A percentile compares a stretch with the other conserved stretches of the same genome.
Evolutionary conservation across 2,888 invertebrate genomes (phyloP).

Genomic region (Liopterus haemorrhoidalis): DNA sequence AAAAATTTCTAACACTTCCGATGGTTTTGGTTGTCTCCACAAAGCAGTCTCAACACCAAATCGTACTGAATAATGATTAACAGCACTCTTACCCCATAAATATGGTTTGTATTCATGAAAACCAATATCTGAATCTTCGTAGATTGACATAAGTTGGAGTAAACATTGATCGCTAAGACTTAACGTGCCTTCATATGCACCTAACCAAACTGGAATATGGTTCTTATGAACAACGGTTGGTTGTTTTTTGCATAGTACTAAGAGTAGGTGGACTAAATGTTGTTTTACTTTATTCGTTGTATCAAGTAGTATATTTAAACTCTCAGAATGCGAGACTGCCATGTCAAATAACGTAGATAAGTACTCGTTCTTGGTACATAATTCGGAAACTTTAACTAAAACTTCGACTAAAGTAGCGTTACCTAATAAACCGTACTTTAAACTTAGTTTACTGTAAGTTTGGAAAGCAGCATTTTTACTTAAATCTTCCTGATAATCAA

Average conservation of each 20-base stretch:
- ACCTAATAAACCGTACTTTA: slow-evolving; percentile 57
- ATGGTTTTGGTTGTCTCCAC: slow-evolving; percentile 65
- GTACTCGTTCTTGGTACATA: slow-evolving; percentile 53
- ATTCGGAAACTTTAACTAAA: slow-evolving; percentile 51
- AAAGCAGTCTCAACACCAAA: slow-evolving; percentile 53
- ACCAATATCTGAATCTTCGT: slow-evolving; percentile 61
- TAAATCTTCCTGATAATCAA: slow-evolving; percentile 22
- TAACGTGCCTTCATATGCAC: slow-evolving; percentile 71
- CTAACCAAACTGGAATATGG: slow-evolving; percentile 70
- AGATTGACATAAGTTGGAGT: slow-evolving; percentile 59
- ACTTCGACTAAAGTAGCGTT: slow-evolving; percentile 41
- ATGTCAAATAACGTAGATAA: slow-evolving; percentile 61
- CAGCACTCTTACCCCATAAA: slow-evolving; percentile 77
- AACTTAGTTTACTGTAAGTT: slow-evolving; percentile 53
- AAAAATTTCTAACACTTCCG: slow-evolving; percentile 67
- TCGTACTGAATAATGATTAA: slow-evolving; percentile 67
- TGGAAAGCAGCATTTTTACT: slow-evolving; percentile 15
- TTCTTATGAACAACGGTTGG: slow-evolving; percentile 57
- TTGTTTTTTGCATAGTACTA: slow-evolving; percentile 57
- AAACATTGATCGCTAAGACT: slow-evolving; percentile 64
- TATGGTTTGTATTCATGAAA: slow-evolving; percentile 61
- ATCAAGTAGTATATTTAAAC: slow-evolving; percentile 60
- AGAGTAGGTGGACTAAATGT: slow-evolving; percentile 59
- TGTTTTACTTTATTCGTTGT: slow-evolving; percentile 51
- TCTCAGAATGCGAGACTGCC: slow-evolving; percentile 71